Base-by-base conservation (phyloP, 2,113 vertebrate species). In the Setophaga kirtlandii region DNA sequence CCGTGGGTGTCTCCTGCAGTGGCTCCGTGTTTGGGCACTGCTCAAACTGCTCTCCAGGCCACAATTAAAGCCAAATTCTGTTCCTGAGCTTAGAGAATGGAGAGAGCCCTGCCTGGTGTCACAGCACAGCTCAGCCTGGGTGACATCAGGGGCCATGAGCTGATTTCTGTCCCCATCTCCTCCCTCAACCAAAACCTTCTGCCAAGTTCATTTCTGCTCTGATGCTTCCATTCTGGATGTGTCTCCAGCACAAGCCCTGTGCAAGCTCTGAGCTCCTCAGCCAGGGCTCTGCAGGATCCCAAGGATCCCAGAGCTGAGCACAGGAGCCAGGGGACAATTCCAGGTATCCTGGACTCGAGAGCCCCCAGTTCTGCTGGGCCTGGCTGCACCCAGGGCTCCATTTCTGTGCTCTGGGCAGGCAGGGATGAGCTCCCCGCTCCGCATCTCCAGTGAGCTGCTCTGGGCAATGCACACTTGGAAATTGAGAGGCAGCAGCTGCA, bases 401-500 rank as follows among this genome's bases (percentile, higher is more conserved):
- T 63, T 47, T 55, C 60, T 74, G 56, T 28, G 77, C 25, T 76
- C 30, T 80, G 76, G 73, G 81, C 81, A 39, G 20, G 12, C 10
- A 59, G 83, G 35, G 69, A 81, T 15, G 56, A 52, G 42, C 18
- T 19, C 30, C 23, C 39, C 52, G 0, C 58, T 41, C 83, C 75
- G 74, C 81, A 63, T 75, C 80, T 62, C 28, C 90, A 60, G 0
- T 31, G 73, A 74, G 18, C 47, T 86, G 44, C 69, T 84, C 62
- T 68, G 65, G 62, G 84, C 60, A 68, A 85, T n/a, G 62, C 3
- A 30, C 62, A 28, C 39, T 91, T 63, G 60, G 93, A 60, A 93
- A 82, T 16, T n/a, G 35, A 90, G 53, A 89, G 28, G 41, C 90
- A 90, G 84, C 78, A 93, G 90, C 90, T 85, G 87, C 64, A 84